A percentile compares a stretch with the other conserved stretches of the same genome.
phyloP scores from a whole-genome alignment of 2,888 invertebrate species.

The Philonicus albiceps region DNA sequence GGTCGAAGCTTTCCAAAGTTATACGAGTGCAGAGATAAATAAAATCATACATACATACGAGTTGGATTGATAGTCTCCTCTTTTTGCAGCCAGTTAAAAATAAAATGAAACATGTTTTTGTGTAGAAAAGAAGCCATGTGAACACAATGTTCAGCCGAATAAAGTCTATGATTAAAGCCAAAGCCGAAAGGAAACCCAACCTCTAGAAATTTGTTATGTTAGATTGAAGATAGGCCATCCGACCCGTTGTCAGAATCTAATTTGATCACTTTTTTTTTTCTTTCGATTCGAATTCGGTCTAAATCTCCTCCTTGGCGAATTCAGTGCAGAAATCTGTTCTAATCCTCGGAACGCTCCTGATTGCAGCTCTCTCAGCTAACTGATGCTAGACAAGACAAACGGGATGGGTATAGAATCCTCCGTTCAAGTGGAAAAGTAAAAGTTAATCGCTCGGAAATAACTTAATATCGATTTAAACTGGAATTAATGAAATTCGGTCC shows the following conservation, averaged over 20 bases:
- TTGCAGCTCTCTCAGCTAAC: not conserved
- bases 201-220: not conserved
- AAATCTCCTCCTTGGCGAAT: slow-evolving; percentile 26
- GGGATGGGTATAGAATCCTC: slow-evolving; percentile 46
- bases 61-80: not conserved
- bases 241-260: not conserved
- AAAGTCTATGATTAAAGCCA: not conserved
- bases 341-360: slow-evolving; percentile 13
- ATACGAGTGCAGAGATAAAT: not conserved
- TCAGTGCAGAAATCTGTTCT: slow-evolving; percentile 20
- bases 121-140: not conserved
- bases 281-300: slow-evolving; percentile 27
- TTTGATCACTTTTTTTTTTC: slow-evolving; percentile 22
- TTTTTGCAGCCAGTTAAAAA: not conserved
- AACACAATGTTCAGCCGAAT: not conserved
- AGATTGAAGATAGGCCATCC: not conserved
- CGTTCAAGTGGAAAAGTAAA: slow-evolving; percentile 51
- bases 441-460: slow-evolving; percentile 53
- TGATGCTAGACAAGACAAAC: slow-evolving; percentile 22
- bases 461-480: slow-evolving; percentile 51
- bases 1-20: not conserved
- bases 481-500: slow-evolving; percentile 48
- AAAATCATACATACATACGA: not conserved
- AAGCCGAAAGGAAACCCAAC: not conserved
- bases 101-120: not conserved